phyloP scores from a whole-genome alignment of 2,113 vertebrate genomes.

The Rattus norvegicus region GRCr8 NC_086020.1:223643001-223643500 shows the following conservation, averaged over 20 bases:
- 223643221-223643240: neutral
- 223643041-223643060: neutral
- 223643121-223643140: neutral
- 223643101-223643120: neutral
- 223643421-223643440: too few relatives aligned
- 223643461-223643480: too few relatives aligned
- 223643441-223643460: too few relatives aligned
- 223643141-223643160: neutral
- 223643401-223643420: too few relatives aligned
- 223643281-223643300: neutral
- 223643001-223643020: neutral
- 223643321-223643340: neutral
- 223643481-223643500: too few relatives aligned
- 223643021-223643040: neutral
- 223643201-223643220: neutral
- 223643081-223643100: neutral
- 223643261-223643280: neutral
- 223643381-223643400: too few relatives aligned
- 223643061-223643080: neutral
- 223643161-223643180: neutral
- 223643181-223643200: neutral
- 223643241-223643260: neutral
- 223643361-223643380: neutral
- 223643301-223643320: neutral
- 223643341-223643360: neutral